phyloP scores from a whole-genome alignment of 1,140 invertebrate genomes.

The Vanessa atalanta region DNA sequence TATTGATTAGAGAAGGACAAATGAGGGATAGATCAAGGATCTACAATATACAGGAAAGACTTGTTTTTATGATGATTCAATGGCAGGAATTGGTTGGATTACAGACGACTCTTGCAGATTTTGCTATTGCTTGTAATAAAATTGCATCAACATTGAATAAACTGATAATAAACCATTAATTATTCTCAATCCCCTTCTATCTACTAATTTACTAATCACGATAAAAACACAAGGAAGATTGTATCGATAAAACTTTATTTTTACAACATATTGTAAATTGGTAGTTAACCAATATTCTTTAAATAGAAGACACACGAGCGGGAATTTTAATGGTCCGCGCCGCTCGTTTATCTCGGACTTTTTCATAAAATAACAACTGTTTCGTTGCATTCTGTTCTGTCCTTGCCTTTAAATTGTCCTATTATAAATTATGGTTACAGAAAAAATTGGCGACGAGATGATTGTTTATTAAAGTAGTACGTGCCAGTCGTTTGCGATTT shows the following conservation, averaged over 20 bases:
- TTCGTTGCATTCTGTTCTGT: conserved; percentile 48
- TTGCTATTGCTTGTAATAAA: not conserved
- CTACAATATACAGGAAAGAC: conserved; percentile 33
- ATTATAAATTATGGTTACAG: conserved; percentile 44
- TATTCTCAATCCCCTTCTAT: too few relatives aligned
- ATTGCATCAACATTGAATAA: not conserved
- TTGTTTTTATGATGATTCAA: conserved; percentile 35
- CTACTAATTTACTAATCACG: too few relatives aligned
- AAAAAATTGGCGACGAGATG: conserved; percentile 39
- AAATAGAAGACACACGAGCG: conserved; percentile 61
- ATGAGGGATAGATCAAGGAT: conserved; percentile 40
- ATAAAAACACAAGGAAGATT: conserved; percentile 17
- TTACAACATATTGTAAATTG: conserved; percentile 17
- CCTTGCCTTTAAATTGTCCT: conserved; percentile 40
- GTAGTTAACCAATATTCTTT: conserved; percentile 41
- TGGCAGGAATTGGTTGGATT: conserved; percentile 20
- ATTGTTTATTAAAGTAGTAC: conserved; percentile 45
- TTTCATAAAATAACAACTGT: conserved; percentile 29
- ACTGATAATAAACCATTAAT: not conserved
- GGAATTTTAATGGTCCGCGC: conserved; percentile 61
- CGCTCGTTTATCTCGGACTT: conserved; percentile 35
- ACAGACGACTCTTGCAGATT: not conserved
- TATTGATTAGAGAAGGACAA: conserved; percentile 40
- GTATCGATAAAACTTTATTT: not conserved
- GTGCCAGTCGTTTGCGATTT: conserved; percentile 35